Percentiles rank a stretch among this genome's conserved stretches.
Evolutionary conservation across 2,888 invertebrate species (phyloP).

Genomic region (Thymelicus lineola): DNA sequence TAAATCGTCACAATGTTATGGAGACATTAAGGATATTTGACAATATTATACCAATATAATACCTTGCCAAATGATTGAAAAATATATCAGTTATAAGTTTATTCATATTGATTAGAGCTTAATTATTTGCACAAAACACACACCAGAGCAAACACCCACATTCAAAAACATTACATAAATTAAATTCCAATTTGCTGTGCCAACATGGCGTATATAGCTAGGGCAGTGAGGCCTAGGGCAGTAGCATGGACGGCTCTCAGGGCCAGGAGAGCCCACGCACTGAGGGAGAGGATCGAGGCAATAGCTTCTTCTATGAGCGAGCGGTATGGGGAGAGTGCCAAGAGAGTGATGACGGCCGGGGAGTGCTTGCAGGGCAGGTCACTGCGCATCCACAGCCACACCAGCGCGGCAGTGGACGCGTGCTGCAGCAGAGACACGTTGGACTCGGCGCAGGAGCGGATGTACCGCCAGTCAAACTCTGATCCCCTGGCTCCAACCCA

Average conservation of each 20-base stretch:
- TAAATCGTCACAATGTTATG: too few relatives aligned
- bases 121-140: conserved; percentile 6
- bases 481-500: conserved; percentile 99
- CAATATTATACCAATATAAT: too few relatives aligned
- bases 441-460: conserved; percentile 97
- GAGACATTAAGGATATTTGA: too few relatives aligned
- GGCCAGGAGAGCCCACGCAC: conserved; percentile 89
- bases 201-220: conserved; percentile 91
- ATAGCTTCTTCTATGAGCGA: conserved; percentile 73
- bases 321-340: conserved; percentile 91
- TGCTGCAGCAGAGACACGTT: conserved; percentile 96
- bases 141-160: neutral
- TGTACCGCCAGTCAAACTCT: conserved; percentile 99
- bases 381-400: conserved; percentile 96
- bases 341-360: conserved; percentile 89
- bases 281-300: conserved; percentile 82
- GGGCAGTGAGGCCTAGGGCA: conserved; percentile 87
- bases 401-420: conserved; percentile 93
- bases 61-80: neutral
- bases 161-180: neutral
- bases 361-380: conserved; percentile 91
- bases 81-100: neutral
- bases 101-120: conserved; percentile 20
- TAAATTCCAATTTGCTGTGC: conserved; percentile 81
- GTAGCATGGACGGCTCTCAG: conserved; percentile 88